Conservation (phyloP, 2,113 vertebrate genomes). For the Okapia johnstoni region DNA sequence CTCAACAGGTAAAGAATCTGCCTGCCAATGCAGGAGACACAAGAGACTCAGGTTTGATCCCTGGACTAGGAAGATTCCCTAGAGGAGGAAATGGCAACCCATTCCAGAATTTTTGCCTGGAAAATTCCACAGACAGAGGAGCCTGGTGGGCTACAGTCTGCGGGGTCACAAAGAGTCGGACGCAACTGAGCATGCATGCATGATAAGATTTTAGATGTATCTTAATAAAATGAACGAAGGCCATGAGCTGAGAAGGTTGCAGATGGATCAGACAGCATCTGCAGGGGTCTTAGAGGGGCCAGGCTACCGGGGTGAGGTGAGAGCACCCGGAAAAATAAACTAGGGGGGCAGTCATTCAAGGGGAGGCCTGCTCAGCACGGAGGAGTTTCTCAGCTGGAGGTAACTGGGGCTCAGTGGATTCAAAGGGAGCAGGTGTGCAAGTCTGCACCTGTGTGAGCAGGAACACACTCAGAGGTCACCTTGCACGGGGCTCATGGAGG, state of each 20-base stretch:
- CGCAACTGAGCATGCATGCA: fast-evolving
- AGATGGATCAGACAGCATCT: background rate
- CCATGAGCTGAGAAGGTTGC: background rate
- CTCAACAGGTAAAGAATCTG: background rate
- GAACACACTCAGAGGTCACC: background rate
- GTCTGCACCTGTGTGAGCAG: background rate
- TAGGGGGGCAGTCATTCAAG: too few relatives aligned
- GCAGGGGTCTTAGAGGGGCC: background rate
- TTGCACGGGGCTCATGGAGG: fast-evolving
- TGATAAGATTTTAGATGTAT: background rate
- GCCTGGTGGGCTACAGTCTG: background rate
- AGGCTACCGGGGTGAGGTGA: background rate
- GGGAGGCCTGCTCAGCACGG: fast-evolving
- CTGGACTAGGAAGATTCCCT: background rate
- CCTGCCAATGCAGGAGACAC: background rate
- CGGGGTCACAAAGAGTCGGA: background rate
- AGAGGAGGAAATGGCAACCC: background rate
- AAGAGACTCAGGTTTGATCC: background rate
- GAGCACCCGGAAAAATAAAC: background rate
- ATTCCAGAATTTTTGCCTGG: background rate
- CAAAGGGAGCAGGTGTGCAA: background rate
- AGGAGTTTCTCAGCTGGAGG: background rate
- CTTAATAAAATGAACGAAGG: background rate
- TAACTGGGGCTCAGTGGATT: fast-evolving
- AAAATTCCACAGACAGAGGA: background rate